Base-by-base conservation (phyloP, 1,140 invertebrate genomes). In the Zaprionus ghesquierei region DNA sequence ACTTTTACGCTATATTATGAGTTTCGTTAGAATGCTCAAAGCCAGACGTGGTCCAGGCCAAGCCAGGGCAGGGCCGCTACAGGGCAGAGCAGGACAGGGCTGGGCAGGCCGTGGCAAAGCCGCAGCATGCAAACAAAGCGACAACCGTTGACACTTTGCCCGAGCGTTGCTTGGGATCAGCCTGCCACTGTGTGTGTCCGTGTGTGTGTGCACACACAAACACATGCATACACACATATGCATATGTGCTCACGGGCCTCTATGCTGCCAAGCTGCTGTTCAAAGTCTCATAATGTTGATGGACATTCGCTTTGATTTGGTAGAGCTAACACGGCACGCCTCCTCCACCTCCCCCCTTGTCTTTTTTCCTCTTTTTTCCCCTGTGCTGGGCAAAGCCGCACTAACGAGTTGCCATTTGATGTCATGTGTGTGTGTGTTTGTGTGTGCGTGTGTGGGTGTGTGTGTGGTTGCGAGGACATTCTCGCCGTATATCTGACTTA, bases 261-360 rank as follows among this genome's bases (percentile, higher is more conserved):
- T 53, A 64, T 65, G 31, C 50, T 56, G 61, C 41, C 46, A 66
- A 22, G 33, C 46, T 69, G 49, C 81, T 74, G 82, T 69, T 77
- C 60, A 79, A 72, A 78, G 68, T 74, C 84, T 65, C 84, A 80
- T 89, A 89, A 89, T 78, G 85, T 75, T 89, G 84, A 89, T 78
- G 85, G 84, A 89, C 84, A 89, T 70, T 84, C 80, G 70, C 85
- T 89, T 89, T 89, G 84, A 89, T 89, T 89, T 84, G 75, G 65
- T 69, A 23, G 38, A 15, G 23, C 54, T 25, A 46, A 27, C 33
- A 23, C 44, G 29, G 50, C 27, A 41, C 12, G 5, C 38, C 18
- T 53, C 15, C 9, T 46, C 12, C 22, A 2, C 3, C 53, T 44
- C 6, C 25, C 25, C 25, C 27, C 27, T 29, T 53, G 10, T 23